A percentile compares a stretch with the other conserved stretches of the same genome.
Conservation (phyloP, 2,113 vertebrate species). For the Gorsachius goisagi region DNA sequence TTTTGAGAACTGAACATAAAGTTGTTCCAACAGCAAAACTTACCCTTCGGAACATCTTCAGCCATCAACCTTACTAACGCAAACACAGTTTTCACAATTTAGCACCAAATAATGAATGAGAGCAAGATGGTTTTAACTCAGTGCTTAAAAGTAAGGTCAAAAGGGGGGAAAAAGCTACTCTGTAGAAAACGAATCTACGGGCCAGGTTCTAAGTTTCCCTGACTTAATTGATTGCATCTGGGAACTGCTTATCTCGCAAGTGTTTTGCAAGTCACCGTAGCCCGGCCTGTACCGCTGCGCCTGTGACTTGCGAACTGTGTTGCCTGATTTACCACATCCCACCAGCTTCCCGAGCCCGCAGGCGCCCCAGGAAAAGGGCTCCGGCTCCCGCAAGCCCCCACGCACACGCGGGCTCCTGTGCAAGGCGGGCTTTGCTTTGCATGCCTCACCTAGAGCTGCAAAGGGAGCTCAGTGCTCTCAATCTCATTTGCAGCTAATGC, state of each 20-base stretch:
- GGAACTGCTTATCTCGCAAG: background rate
- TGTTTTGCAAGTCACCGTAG: conserved; percentile 10
- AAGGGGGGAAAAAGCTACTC: background rate
- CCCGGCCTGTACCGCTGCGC: background rate
- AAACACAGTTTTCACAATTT: background rate
- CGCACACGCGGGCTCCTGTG: fast-evolving
- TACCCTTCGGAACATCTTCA: background rate
- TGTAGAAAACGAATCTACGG: background rate
- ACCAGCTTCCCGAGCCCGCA: fast-evolving
- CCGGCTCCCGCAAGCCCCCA: fast-evolving
- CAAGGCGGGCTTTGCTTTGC: background rate
- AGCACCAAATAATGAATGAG: background rate
- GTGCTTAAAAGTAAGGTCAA: background rate
- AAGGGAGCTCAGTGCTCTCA: background rate
- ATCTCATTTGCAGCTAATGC: background rate
- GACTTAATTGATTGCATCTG: background rate
- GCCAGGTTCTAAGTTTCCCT: background rate
- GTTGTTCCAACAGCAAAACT: background rate
- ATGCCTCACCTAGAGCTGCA: fast-evolving
- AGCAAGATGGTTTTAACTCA: background rate
- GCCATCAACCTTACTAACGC: background rate
- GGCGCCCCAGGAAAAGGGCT: background rate
- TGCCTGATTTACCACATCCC: background rate
- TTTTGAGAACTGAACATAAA: background rate
- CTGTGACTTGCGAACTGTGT: background rate